Conservation (phyloP, 2,113 vertebrate genomes). For the Sceloporus undulatus region DNA sequence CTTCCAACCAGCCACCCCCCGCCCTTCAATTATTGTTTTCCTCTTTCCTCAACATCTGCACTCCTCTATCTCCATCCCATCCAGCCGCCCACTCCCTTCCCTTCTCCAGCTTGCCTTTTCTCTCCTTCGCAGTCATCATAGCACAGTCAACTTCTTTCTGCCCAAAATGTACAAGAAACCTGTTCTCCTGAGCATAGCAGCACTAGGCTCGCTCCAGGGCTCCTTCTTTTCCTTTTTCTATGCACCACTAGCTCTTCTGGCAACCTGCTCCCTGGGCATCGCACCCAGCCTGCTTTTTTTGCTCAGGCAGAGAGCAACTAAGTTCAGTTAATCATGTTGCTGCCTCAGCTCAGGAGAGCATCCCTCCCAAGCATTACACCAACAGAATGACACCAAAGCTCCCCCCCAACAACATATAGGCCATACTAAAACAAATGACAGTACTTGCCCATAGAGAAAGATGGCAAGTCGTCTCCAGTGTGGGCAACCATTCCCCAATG, state of each 20-base stretch:
- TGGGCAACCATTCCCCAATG: no score
- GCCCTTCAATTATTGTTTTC: rapidly evolving
- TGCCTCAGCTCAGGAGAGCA: neutral
- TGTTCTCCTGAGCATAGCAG: neutral
- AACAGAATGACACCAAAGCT: neutral
- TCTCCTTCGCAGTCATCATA: neutral
- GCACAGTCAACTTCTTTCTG: neutral
- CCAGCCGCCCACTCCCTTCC: neutral
- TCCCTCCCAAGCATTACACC: neutral
- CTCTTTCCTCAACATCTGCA: neutral
- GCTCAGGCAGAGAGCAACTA: neutral
- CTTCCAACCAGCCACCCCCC: neutral
- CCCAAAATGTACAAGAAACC: neutral
- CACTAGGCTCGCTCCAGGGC: neutral
- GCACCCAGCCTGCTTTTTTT: neutral
- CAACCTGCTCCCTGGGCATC: neutral
- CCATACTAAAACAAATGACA: no score
- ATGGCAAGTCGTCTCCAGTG: no score
- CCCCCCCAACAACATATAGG: neutral
- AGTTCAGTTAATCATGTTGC: neutral
- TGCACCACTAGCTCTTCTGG: neutral
- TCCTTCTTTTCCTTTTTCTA: neutral
- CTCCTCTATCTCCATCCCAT: neutral
- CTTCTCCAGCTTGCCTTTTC: no score
- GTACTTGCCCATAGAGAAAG: no score